Evolutionary conservation across 2,888 invertebrate genomes (phyloP).

Genomic region (Nowickia ferox): DNA sequence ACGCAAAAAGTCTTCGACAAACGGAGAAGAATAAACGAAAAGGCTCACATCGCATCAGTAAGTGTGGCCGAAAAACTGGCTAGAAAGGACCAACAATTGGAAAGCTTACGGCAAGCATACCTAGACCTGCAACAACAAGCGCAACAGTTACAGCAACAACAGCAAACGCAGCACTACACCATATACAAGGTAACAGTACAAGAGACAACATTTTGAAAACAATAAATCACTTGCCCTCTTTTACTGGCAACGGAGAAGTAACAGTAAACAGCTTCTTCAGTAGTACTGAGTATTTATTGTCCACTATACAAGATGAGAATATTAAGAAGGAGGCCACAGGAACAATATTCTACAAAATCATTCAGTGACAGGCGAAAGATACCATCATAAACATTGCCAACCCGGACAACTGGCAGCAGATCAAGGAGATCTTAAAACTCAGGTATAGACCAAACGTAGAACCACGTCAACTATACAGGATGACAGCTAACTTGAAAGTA

Average conservation of each 20-base stretch:
- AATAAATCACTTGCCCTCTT: background rate
- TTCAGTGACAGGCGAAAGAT: conserved; percentile 11
- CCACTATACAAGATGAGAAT: background rate
- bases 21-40: background rate
- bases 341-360: background rate
- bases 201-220: background rate
- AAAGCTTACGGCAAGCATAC: background rate
- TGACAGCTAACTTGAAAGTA: conserved; percentile 30
- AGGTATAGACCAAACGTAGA: no score
- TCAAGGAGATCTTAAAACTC: no score
- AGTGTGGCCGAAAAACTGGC: background rate
- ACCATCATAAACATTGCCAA: background rate
- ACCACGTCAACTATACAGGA: conserved; percentile 51
- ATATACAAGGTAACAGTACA: background rate
- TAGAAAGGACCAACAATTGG: background rate
- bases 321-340: background rate
- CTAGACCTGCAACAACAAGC: conserved; percentile 6
- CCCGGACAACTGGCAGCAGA: conserved; percentile 9
- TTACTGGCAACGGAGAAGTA: conserved; percentile 15
- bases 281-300: background rate
- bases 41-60: conserved; percentile 3
- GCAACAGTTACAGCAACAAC: background rate
- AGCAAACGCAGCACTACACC: background rate
- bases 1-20: background rate
- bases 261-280: conserved; percentile 13